Percentiles rank a stretch among this genome's conserved stretches.
Conservation (phyloP, 2,113 vertebrate genomes). For the Cyphomyrus plagiostoma region DNA sequence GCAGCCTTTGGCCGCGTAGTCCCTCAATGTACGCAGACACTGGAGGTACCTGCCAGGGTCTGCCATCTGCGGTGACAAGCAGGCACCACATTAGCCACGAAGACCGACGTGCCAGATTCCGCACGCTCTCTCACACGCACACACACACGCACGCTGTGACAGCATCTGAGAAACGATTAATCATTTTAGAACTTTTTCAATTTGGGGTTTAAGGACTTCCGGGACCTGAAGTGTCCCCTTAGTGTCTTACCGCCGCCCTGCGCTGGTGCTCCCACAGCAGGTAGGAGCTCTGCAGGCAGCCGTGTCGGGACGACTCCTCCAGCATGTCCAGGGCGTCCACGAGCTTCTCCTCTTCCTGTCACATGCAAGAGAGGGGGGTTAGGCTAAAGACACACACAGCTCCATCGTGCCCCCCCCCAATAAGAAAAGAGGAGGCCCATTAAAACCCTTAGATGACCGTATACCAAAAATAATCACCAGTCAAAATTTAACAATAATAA, state of each 20-base stretch:
- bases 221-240: not conserved
- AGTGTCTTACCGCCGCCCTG: constrained; percentile 68
- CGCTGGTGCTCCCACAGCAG: constrained; percentile 83
- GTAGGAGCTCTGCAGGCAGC: constrained; percentile 86
- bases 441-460: not conserved
- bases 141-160: not conserved
- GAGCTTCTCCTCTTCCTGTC: constrained; percentile 73
- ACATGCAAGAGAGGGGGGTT: not conserved
- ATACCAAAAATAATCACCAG: not conserved
- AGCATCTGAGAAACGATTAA: not conserved
- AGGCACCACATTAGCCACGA: not conserved
- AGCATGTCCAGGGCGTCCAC: constrained; percentile 71
- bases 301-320: constrained; percentile 75
- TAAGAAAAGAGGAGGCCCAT: not conserved
- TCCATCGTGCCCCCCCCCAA: not conserved
- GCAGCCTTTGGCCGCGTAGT: constrained; percentile 86
- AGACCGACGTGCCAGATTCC: not conserved
- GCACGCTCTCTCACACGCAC: rapidly evolving
- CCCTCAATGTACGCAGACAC: constrained; percentile 82
- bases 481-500: not conserved
- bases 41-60: constrained; percentile 91
- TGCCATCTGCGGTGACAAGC: constrained; percentile 54
- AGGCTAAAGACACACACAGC: not conserved
- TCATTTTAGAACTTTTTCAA: not conserved
- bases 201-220: not conserved